These are phyloP conservation scores for Paguma larvata DNA, from an alignment of 2,797 vertebrate species.

Conservation along the genomic window DNA sequence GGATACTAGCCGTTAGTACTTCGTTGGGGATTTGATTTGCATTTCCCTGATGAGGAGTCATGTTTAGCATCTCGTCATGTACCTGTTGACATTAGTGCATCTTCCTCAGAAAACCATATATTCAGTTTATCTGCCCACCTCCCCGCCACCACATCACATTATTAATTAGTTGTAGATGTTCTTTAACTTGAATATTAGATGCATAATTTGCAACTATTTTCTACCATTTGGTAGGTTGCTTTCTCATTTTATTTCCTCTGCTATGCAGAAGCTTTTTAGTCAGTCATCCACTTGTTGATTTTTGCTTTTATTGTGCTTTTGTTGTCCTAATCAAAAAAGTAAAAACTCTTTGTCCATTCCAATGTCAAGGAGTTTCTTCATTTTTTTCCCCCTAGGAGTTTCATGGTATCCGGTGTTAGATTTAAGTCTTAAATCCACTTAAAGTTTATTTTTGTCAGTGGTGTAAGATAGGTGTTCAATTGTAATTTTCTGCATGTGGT, in stretches of 20 bases:
- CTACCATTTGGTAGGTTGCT: neutral
- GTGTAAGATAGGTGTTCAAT: neutral
- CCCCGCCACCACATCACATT: neutral
- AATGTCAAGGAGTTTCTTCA: neutral
- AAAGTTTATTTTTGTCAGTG: neutral
- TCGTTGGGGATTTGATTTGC: neutral
- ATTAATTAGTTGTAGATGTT: neutral
- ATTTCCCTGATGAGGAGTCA: neutral
- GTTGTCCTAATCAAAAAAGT: neutral
- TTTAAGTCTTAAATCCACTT: neutral
- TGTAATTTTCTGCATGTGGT: neutral
- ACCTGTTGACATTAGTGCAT: neutral
- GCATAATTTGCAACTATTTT: neutral
- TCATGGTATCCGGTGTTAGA: neutral
- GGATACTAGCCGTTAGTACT: neutral
- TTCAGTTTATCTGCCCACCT: neutral
- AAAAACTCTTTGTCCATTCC: neutral
- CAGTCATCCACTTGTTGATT: neutral
- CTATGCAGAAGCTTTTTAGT: neutral
- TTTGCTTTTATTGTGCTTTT: neutral
- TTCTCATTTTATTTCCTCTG: neutral
- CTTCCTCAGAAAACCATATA: neutral
- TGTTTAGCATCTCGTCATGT: neutral
- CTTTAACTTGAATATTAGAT: neutral
- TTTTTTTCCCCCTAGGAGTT: neutral